A percentile compares a stretch with the other conserved stretches of the same genome.
Conservation (phyloP, 2,797 vertebrate species). For the Arrhamphus sclerolepis region DNA sequence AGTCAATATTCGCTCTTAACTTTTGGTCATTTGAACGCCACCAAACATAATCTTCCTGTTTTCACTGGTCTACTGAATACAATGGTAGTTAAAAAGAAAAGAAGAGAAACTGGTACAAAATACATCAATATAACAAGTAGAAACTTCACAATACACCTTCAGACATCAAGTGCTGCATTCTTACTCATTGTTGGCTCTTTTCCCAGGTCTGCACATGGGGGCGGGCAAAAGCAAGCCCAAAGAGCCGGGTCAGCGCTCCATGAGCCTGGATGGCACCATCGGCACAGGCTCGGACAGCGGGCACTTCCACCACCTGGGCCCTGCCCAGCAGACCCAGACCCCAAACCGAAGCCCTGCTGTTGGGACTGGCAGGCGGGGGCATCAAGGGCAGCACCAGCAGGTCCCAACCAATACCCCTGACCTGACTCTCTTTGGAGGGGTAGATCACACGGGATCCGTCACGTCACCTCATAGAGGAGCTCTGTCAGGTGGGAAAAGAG, state of each 20-base stretch:
- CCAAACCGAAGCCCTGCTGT: conserved; percentile 87
- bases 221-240: conserved; percentile 96
- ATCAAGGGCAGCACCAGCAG: conserved; percentile 72
- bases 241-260: conserved; percentile 91
- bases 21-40: neutral
- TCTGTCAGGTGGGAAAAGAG: conserved; percentile 65
- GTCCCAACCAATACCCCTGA: conserved; percentile 85
- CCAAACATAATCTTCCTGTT: neutral
- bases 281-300: conserved; percentile 76
- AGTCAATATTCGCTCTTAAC: neutral
- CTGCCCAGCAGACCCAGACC: conserved; percentile 86
- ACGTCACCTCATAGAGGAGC: conserved; percentile 88
- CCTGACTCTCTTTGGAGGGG: conserved; percentile 91
- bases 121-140: too few species aligned
- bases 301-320: conserved; percentile 82
- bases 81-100: too few species aligned
- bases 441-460: conserved; percentile 87
- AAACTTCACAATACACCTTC: neutral
- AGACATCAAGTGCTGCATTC: conserved; percentile 21
- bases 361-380: conserved; percentile 82
- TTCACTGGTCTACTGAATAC: neutral
- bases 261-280: conserved; percentile 88
- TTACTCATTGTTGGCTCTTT: conserved; percentile 46
- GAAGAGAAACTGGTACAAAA: too few species aligned
- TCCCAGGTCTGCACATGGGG: conserved; percentile 86